Percentiles rank a stretch among this genome's conserved stretches.
phyloP scores from a whole-genome alignment of 2,888 invertebrate species.

The Orthonevra nobilis region DNA sequence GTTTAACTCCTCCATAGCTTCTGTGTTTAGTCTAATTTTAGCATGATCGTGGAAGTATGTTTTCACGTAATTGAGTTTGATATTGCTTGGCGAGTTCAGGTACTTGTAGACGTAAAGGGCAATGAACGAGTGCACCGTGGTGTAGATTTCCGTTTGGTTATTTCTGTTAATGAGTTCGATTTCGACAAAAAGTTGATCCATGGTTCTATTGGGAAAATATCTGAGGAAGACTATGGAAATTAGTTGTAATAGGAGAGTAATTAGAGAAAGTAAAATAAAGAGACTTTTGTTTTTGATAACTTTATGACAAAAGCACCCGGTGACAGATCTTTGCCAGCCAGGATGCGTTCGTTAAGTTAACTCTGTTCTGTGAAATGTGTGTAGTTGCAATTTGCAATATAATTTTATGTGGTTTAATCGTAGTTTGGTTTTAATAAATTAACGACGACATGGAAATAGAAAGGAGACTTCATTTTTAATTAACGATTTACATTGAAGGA shows the following conservation, averaged over 20 bases:
- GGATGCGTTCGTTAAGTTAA: no score
- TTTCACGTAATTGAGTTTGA: conserved; percentile 80
- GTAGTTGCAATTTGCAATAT: no score
- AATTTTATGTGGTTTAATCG: no score
- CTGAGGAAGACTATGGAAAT: conserved; percentile 25
- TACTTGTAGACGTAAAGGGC: conserved; percentile 84
- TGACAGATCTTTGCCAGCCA: no score
- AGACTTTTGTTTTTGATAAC: conserved; percentile 46
- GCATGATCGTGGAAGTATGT: conserved; percentile 72
- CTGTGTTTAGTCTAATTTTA: conserved; percentile 73
- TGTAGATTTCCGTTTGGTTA: conserved; percentile 77
- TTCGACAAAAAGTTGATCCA: conserved; percentile 79
- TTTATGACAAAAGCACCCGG: conserved; percentile 22
- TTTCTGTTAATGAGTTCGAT: conserved; percentile 75
- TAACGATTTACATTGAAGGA: no score
- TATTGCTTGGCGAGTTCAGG: conserved; percentile 80
- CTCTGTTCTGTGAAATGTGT: no score
- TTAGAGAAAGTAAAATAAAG: conserved; percentile 54
- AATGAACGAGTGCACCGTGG: conserved; percentile 84
- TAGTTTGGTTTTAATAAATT: no score
- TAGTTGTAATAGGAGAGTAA: conserved; percentile 23
- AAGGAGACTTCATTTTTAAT: no score
- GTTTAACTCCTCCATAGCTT: conserved; percentile 74
- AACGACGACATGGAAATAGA: no score
- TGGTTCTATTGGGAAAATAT: conserved; percentile 61